These are phyloP conservation scores for Carollia perspicillata DNA, from an alignment of 2,113 vertebrate genomes.

Conservation along the genomic window DNA sequence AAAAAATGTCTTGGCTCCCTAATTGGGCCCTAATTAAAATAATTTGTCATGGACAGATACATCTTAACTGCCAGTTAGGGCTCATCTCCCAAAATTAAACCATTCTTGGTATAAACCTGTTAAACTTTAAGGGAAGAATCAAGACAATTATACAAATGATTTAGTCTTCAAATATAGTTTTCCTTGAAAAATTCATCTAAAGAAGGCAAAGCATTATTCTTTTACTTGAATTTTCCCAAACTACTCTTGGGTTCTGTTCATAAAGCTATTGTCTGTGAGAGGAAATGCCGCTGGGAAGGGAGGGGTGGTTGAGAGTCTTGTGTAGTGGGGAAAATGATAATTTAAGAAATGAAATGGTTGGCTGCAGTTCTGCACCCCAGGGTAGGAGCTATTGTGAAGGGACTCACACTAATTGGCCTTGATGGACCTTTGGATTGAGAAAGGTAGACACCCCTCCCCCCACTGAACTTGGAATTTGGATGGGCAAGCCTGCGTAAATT, in stretches of 20 bases:
- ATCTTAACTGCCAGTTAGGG: background rate
- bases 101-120: conserved; percentile 43
- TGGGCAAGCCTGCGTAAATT: background rate
- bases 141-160: conserved; percentile 46
- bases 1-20: background rate
- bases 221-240: background rate
- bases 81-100: conserved; percentile 45
- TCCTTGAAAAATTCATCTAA: conserved; percentile 46
- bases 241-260: conserved; percentile 27
- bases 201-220: conserved; percentile 1
- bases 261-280: background rate
- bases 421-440: background rate
- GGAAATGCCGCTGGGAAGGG: background rate
- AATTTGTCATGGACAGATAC: conserved; percentile 27
- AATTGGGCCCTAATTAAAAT: conserved; percentile 38
- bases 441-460: background rate
- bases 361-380: background rate
- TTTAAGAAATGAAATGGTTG: background rate
- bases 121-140: conserved; percentile 53
- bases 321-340: background rate
- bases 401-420: background rate
- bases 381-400: background rate
- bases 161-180: conserved; percentile 43
- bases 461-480: background rate
- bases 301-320: background rate